Evolutionary conservation across 1,140 invertebrate genomes (phyloP), one percentile per base, ranked within the genome.

Genomic region (Aphaenogaster floridana): DNA sequence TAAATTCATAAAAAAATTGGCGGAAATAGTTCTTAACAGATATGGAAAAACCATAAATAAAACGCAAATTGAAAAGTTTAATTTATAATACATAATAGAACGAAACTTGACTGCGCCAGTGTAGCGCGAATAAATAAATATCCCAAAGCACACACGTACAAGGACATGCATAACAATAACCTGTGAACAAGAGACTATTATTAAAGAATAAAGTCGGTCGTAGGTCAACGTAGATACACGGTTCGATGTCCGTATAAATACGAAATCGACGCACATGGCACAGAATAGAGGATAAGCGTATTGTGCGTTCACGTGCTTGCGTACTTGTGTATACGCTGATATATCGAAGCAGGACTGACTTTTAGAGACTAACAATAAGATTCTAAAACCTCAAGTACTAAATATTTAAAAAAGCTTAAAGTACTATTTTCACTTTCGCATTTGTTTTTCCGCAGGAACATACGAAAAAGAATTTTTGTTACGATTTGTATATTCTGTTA

Each of bases 171-270:
- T 28, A 63, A 50, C 59, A 85, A 85, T 76, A 15, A 57, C 39
- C 39, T 50, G 36, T n/a, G 86, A 85, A 85, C 80, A 66, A 76
- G 85, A 71, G 83, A 84, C 87, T 93, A 93, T 93, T 93, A 93
- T 93, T 93, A 93, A 91, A 90, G 57, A 88, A 86, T 66, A 93
- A 92, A 93, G 88, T 93, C 92, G 91, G 88, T 93, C 92, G 91
- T 93, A 93, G 92, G 92, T 93, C 92, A 93, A 89, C 68, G 7
- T 21, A 57, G n/a, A 15, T 57, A 74, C 86, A 80, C 88, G 80
- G 89, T 89, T 92, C 88, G 83, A 88, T 57, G 64, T 15, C 50
- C n/a, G 59, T 8, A 64, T 21, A 69, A 36, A 48, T 11, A 28
- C 28, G 42, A 9, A 50, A 52, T 21, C 9, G 57, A 13, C 21